phyloP scores from a whole-genome alignment of 2,113 vertebrate genomes.

The Parus major region DNA sequence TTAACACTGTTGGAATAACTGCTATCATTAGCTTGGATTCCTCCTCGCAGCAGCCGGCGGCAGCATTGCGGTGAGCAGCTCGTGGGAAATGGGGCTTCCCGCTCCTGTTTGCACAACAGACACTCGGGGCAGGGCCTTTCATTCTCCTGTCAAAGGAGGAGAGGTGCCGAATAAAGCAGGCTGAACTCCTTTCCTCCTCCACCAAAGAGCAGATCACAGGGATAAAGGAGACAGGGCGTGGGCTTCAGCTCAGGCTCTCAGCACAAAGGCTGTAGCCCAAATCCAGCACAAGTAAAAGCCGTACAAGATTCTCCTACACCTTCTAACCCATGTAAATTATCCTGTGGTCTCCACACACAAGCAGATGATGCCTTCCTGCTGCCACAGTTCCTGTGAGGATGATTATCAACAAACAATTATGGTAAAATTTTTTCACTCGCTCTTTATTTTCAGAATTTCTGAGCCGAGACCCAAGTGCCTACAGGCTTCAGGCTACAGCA shows the following conservation, averaged over 20 bases:
- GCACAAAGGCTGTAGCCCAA: not conserved
- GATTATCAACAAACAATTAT: not conserved
- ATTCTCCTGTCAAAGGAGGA: not conserved
- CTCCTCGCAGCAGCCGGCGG: not conserved
- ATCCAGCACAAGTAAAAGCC: not conserved
- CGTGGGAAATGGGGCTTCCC: not conserved
- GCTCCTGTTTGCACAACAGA: not conserved
- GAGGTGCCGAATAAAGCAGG: not conserved
- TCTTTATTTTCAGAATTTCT: not conserved
- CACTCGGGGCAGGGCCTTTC: not conserved
- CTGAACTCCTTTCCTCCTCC: not conserved
- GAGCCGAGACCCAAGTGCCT: not conserved
- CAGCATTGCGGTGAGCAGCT: not conserved
- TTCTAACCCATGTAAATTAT: not conserved
- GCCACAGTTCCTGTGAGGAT: not conserved
- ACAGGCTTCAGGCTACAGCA: not conserved
- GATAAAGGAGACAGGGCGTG: not conserved
- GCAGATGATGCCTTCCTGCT: rapidly evolving
- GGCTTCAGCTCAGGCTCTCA: not conserved
- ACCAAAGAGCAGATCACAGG: not conserved
- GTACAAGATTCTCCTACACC: not conserved
- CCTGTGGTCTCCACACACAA: not conserved
- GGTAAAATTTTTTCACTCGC: not conserved
- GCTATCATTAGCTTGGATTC: slow-evolving; percentile 58
- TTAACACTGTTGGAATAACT: slow-evolving; percentile 74